Conservation (phyloP, 2,888 invertebrate species). For the Acleris sparsana region DNA sequence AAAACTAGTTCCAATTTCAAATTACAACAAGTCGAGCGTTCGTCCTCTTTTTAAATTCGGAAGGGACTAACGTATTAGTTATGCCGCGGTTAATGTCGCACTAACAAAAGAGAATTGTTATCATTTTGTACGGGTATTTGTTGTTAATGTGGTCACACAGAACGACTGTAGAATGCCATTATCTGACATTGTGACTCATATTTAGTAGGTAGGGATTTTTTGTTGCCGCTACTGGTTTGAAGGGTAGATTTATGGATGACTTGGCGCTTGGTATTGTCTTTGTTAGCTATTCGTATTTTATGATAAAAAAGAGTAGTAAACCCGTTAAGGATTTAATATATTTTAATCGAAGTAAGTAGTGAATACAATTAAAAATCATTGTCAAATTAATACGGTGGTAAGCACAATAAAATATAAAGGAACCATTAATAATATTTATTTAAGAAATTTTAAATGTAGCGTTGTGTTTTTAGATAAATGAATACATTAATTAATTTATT, state of each 20-base stretch:
- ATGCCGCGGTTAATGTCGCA: slow-evolving; percentile 59
- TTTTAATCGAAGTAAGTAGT: no score
- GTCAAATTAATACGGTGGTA: no score
- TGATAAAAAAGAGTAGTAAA: no score
- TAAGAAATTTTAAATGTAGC: no score
- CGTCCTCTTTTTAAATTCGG: slow-evolving; percentile 4
- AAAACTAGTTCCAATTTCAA: neutral
- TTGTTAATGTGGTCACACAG: slow-evolving; percentile 64
- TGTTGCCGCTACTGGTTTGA: slow-evolving; percentile 10
- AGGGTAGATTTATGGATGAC: slow-evolving; percentile 8
- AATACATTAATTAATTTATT: no score
- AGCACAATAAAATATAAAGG: no score
- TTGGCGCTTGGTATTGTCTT: neutral
- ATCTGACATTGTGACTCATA: slow-evolving; percentile 65
- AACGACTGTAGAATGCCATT: slow-evolving; percentile 74
- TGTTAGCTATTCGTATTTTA: no score
- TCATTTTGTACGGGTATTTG: slow-evolving; percentile 76
- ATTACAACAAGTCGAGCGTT: neutral
- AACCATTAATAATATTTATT: no score
- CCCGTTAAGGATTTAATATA: no score
- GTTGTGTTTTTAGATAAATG: no score
- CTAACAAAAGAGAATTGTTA: slow-evolving; percentile 79
- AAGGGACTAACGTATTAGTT: slow-evolving; percentile 56
- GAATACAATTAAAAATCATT: no score
- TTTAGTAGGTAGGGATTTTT: slow-evolving; percentile 33